phyloP scores from a whole-genome alignment of 2,113 vertebrate species.

The Calidris pygmaea region DNA sequence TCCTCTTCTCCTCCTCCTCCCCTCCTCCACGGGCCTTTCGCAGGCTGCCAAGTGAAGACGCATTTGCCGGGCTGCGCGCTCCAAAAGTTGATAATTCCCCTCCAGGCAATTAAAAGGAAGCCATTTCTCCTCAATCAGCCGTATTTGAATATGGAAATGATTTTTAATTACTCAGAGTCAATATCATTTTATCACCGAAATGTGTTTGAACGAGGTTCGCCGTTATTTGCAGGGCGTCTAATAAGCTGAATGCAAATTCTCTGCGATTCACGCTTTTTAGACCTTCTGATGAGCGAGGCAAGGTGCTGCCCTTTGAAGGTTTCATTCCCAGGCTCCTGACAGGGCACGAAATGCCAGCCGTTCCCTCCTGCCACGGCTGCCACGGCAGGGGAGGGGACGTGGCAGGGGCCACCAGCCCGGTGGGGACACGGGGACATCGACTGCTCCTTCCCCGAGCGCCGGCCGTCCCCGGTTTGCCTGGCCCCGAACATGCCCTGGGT shows the following conservation, averaged over 20 bases:
- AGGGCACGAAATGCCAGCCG: background rate
- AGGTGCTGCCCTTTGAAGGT: background rate
- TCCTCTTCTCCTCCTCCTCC: background rate
- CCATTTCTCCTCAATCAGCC: conserved; percentile 79
- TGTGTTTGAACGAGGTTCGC: conserved; percentile 71
- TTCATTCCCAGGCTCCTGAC: background rate
- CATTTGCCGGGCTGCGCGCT: conserved; percentile 41
- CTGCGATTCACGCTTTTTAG: background rate
- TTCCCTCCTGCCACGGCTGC: background rate
- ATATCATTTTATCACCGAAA: conserved; percentile 74
- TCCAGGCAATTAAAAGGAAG: conserved; percentile 72
- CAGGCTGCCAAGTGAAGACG: background rate
- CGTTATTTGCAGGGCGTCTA: conserved; percentile 54
- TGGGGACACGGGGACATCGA: accelerated
- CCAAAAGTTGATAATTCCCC: conserved; percentile 54
- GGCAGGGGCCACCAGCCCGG: background rate
- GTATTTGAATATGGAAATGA: conserved; percentile 84
- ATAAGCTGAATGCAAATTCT: conserved; percentile 56
- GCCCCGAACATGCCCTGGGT: background rate
- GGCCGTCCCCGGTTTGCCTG: background rate
- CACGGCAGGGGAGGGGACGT: accelerated
- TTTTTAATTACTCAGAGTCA: conserved; percentile 85
- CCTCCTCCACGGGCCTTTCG: background rate
- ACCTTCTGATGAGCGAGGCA: background rate
- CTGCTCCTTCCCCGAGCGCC: accelerated